Evolutionary conservation across 2,113 vertebrate genomes (phyloP).

Genomic region (Callorhinus ursinus): DNA sequence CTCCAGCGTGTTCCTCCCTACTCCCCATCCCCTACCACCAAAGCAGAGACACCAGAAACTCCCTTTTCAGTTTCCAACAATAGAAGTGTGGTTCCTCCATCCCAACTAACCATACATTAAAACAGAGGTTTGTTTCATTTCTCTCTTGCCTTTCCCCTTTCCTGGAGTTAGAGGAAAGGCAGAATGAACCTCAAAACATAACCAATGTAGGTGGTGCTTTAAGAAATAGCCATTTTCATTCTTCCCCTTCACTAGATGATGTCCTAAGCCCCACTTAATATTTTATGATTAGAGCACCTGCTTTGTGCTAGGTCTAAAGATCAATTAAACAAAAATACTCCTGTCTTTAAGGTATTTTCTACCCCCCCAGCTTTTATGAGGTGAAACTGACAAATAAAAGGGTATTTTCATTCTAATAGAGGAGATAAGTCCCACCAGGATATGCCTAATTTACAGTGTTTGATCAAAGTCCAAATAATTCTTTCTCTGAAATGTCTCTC

Average conservation of each 20-base stretch:
- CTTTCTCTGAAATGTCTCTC: conserved; percentile 28
- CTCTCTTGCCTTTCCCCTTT: neutral
- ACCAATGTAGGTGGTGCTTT: neutral
- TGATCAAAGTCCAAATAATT: conserved; percentile 14
- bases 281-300: conserved; percentile 4
- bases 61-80: neutral
- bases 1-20: neutral
- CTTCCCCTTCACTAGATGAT: neutral
- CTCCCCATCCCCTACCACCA: neutral
- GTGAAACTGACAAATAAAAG: neutral
- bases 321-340: conserved; percentile 31
- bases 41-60: neutral
- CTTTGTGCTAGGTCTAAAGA: neutral
- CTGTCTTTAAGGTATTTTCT: neutral
- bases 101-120: neutral
- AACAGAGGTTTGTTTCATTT: neutral
- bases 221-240: neutral
- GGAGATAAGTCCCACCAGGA: neutral
- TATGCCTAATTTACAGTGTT: neutral
- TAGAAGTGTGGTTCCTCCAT: neutral
- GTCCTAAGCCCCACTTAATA: neutral
- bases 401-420: neutral
- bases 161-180: neutral
- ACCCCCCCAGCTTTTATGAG: neutral
- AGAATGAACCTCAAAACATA: conserved; percentile 26